These are phyloP conservation scores for Hiodon tergisus DNA, from an alignment of 2,113 vertebrate species.

Conservation along the genomic window DNA sequence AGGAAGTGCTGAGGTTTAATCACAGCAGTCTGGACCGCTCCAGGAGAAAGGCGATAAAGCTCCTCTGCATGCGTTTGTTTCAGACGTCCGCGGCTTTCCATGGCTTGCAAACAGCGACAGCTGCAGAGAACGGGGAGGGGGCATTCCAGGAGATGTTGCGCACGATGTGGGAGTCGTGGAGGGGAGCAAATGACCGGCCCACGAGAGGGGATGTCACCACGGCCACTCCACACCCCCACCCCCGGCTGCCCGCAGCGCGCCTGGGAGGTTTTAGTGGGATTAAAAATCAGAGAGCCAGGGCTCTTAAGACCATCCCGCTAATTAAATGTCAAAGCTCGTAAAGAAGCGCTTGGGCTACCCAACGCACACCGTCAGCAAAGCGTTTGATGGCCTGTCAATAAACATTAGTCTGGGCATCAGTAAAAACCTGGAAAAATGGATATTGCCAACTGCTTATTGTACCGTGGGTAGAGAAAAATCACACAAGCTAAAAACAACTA, in stretches of 20 bases:
- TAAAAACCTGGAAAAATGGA: conserved; percentile 32
- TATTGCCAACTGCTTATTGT: conserved; percentile 28
- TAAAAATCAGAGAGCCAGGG: conserved; percentile 70
- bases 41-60: too few relatives aligned
- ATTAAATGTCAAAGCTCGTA: conserved; percentile 84
- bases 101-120: too few relatives aligned
- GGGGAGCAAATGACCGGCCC: too few relatives aligned
- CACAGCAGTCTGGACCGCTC: too few relatives aligned
- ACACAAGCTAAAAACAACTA: conserved; percentile 25
- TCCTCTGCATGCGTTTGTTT: too few relatives aligned
- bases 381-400: conserved; percentile 72
- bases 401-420: conserved; percentile 58
- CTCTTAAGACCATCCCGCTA: conserved; percentile 80
- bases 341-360: conserved; percentile 71
- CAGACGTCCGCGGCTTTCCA: too few relatives aligned
- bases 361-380: conserved; percentile 74
- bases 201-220: conserved; percentile 1
- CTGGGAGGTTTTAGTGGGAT: conserved; percentile 65
- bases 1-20: too few relatives aligned
- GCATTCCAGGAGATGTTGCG: background rate
- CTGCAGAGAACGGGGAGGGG: background rate
- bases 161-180: too few relatives aligned
- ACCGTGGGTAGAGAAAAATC: conserved; percentile 27
- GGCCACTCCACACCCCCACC: conserved; percentile 29
- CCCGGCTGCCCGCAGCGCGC: conserved; percentile 34